A percentile compares a stretch with the other conserved stretches of the same genome.
Evolutionary conservation across 2,113 vertebrate genomes (phyloP).

Genomic region (Eptesicus fuscus): DNA sequence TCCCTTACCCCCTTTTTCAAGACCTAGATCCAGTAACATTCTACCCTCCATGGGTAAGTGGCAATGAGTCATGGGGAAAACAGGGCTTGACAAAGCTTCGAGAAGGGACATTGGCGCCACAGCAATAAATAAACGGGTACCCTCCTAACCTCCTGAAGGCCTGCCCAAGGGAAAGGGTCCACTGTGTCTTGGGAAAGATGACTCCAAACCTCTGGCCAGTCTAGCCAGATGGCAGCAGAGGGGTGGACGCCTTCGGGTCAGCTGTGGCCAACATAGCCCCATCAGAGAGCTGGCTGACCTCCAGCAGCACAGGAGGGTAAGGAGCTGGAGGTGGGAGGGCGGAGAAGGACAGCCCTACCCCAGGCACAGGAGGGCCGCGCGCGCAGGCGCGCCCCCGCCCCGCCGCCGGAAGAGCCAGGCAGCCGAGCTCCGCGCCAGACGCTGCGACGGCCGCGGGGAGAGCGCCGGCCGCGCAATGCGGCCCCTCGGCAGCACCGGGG

Average conservation of each 20-base stretch:
- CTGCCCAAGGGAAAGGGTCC: neutral
- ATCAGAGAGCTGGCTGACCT: neutral
- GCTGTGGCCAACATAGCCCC: neutral
- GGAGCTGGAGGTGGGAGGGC: neutral
- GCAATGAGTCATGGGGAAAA: neutral
- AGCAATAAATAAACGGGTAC: too few species aligned
- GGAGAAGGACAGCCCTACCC: neutral
- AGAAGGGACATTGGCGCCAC: neutral
- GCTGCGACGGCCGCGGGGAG: neutral
- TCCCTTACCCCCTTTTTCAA: neutral
- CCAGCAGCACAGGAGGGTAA: too few species aligned
- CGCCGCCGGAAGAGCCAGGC: conserved; percentile 55
- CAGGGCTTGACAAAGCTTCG: neutral
- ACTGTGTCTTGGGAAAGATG: neutral
- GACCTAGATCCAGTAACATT: neutral
- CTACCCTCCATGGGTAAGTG: neutral
- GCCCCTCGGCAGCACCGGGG: too few species aligned
- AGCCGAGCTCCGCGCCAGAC: neutral
- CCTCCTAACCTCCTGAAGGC: neutral
- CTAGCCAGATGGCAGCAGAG: neutral
- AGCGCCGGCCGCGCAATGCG: conserved; percentile 33
- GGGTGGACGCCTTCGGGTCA: neutral
- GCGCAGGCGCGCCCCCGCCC: conserved; percentile 38
- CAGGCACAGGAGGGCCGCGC: neutral
- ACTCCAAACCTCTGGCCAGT: neutral